Evolutionary conservation across 2,113 vertebrate species (phyloP).

Genomic region (Trochalopteron elliotii): DNA sequence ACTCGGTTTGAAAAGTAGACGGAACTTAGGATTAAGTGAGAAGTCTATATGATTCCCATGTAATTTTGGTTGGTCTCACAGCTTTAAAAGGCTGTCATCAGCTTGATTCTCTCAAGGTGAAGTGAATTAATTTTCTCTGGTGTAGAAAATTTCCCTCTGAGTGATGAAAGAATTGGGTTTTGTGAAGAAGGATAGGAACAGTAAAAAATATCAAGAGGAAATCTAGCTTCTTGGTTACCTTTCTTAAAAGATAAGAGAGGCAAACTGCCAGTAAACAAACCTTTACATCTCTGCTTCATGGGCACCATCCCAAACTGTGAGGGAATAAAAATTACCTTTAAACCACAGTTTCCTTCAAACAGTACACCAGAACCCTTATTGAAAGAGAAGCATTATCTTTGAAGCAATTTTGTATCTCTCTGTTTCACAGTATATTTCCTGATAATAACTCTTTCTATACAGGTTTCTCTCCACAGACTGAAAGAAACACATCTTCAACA

Average conservation of each 20-base stretch:
- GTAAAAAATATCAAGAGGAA: not conserved
- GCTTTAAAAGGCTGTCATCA: not conserved
- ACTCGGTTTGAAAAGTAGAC: not conserved
- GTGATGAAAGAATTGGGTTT: not conserved
- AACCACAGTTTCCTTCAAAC: not conserved
- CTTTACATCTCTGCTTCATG: not conserved
- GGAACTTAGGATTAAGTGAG: not conserved
- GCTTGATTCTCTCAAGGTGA: not conserved
- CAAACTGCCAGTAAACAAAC: not conserved
- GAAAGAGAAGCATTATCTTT: not conserved
- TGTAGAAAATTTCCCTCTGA: not conserved
- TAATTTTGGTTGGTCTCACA: not conserved
- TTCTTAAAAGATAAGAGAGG: not conserved
- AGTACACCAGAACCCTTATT: not conserved
- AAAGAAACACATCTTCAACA: not conserved
- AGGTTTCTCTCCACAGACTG: not conserved
- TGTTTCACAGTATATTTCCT: fast-evolving
- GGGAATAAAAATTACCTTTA: not conserved
- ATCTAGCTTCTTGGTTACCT: not conserved
- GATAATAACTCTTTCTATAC: not conserved
- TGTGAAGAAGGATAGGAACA: not conserved
- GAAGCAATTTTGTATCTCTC: not conserved
- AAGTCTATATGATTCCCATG: not conserved
- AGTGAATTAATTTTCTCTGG: not conserved
- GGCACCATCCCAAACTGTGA: not conserved